Evolutionary conservation across 2,113 vertebrate genomes (phyloP).

Genomic region (Nothoprocta pentlandii): DNA sequence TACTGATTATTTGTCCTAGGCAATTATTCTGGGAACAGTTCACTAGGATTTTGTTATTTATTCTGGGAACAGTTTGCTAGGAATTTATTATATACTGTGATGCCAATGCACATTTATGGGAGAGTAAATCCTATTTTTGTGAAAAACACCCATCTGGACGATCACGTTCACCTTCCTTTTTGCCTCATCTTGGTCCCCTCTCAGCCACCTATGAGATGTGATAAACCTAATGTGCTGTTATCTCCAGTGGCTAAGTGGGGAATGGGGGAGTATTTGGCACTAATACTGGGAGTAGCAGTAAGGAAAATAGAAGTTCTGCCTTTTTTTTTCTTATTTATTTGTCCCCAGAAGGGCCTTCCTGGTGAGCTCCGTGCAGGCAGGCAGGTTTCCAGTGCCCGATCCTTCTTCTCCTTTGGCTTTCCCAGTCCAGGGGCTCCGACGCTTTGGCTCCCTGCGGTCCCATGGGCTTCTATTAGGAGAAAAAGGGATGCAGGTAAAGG

Average conservation of each 20-base stretch:
- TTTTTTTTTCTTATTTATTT: neutral
- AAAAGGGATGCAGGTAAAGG: neutral
- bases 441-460: neutral
- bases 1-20: conserved; percentile 12
- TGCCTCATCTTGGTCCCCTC: neutral
- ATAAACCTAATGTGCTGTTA: fast-evolving
- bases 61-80: neutral
- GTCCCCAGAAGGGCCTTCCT: neutral
- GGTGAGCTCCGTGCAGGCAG: fast-evolving
- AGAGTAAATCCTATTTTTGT: neutral
- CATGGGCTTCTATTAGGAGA: neutral
- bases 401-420: no score
- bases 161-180: neutral
- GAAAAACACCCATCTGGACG: neutral
- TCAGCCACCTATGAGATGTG: neutral
- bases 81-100: neutral
- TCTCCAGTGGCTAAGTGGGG: neutral
- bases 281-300: neutral
- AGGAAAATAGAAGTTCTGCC: neutral
- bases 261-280: neutral
- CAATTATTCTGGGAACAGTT: neutral
- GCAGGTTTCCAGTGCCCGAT: neutral
- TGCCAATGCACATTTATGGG: neutral
- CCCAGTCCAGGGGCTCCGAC: no score
- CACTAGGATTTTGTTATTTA: neutral